Evolutionary conservation across 2,797 vertebrate species (phyloP).

Genomic region (Sebastiscus albofasciatus): DNA sequence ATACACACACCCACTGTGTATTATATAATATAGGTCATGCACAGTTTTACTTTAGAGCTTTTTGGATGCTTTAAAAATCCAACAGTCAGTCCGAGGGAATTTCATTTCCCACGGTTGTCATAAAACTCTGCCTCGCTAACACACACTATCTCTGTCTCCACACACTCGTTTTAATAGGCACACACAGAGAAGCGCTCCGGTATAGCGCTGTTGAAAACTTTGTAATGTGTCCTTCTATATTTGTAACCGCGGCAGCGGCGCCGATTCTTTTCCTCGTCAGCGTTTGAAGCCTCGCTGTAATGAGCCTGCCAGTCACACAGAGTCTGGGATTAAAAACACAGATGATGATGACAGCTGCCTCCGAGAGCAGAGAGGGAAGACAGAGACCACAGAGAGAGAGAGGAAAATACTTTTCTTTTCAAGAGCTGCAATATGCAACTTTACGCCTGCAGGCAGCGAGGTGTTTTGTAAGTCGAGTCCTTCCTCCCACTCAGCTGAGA

Average conservation of each 20-base stretch:
- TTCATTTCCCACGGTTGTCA: constrained; percentile 46
- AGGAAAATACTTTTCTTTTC: background rate
- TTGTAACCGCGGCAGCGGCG: background rate
- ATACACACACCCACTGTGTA: background rate
- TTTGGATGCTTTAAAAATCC: constrained; percentile 7
- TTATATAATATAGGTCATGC: constrained; percentile 5
- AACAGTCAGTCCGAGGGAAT: constrained; percentile 12
- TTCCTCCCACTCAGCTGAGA: background rate
- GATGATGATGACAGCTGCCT: background rate
- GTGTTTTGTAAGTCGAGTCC: background rate
- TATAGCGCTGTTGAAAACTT: background rate
- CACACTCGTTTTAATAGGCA: background rate
- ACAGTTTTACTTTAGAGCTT: background rate
- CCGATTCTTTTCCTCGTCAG: constrained; percentile 12
- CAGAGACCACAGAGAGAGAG: background rate
- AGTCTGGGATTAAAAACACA: constrained; percentile 28
- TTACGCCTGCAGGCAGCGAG: background rate
- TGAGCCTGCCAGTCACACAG: constrained; percentile 39
- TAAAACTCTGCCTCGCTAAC: background rate
- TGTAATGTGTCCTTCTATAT: constrained; percentile 5
- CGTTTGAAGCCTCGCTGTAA: constrained; percentile 11
- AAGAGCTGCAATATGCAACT: background rate
- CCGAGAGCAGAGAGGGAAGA: background rate
- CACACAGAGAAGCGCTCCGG: background rate
- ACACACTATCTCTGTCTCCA: background rate